Evolutionary conservation across 2,888 invertebrate genomes (phyloP).

Genomic region (Ditylenchus weischeri): DNA sequence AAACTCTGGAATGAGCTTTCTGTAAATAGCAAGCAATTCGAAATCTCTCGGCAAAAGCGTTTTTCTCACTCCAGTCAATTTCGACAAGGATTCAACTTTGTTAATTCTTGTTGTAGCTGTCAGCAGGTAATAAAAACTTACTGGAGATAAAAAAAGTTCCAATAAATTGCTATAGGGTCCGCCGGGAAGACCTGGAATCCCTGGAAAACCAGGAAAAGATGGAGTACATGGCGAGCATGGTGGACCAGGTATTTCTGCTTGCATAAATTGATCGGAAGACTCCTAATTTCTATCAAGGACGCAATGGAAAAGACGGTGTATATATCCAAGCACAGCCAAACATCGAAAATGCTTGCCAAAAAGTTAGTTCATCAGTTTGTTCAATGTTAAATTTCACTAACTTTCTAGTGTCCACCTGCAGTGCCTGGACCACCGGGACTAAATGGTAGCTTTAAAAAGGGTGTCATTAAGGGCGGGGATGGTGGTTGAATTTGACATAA

Average conservation of each 20-base stretch:
- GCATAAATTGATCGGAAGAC: neutral
- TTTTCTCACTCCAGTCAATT: neutral
- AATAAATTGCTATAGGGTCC: slow-evolving; percentile 19
- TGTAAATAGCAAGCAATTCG: neutral
- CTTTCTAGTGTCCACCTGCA: slow-evolving; percentile 21
- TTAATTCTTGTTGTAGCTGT: slow-evolving; percentile 1
- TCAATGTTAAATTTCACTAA: neutral
- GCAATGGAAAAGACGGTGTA: slow-evolving; percentile 19
- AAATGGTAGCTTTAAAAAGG: neutral
- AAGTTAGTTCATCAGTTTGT: neutral
- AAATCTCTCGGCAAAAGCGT: slow-evolving; percentile 2
- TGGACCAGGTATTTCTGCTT: neutral
- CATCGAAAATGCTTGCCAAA: slow-evolving; percentile 21
- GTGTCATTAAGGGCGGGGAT: no score
- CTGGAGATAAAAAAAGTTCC: no score
- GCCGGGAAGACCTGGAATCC: slow-evolving; percentile 13
- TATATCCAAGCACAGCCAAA: slow-evolving; percentile 16
- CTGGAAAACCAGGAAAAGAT: slow-evolving; percentile 17
- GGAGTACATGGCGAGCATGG: slow-evolving; percentile 17
- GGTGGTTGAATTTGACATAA: no score
- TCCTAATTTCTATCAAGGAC: no score
- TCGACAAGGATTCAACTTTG: neutral
- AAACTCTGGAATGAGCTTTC: slow-evolving; percentile 8
- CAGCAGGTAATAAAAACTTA: no score
- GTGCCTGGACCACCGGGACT: slow-evolving; percentile 19